Percentiles rank a stretch among this genome's conserved stretches.
Evolutionary conservation across 2,797 vertebrate species (phyloP).

Genomic region (Molossus alvarezi): DNA sequence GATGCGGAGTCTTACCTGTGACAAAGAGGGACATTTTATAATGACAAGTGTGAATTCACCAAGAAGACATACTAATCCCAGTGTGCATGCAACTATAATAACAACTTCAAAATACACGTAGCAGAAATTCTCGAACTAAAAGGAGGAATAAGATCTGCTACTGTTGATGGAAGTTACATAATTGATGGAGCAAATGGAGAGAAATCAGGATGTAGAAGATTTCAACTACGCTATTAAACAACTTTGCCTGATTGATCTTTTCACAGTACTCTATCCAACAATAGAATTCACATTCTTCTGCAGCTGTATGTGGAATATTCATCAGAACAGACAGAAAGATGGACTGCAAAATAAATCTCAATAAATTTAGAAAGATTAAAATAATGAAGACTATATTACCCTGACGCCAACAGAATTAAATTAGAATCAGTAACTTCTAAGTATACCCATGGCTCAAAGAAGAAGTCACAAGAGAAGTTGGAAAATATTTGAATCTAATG

Average conservation of each 20-base stretch:
- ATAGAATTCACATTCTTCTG: background rate
- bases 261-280: background rate
- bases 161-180: background rate
- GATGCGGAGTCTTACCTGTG: background rate
- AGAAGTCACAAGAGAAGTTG: slow-evolving; percentile 48
- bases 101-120: background rate
- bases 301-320: background rate
- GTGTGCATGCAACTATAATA: background rate
- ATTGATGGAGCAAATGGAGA: background rate
- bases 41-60: background rate
- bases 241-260: background rate
- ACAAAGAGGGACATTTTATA: background rate
- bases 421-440: slow-evolving; percentile 33
- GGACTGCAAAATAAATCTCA: background rate
- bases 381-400: background rate
- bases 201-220: background rate
- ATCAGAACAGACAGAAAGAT: slow-evolving; percentile 25
- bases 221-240: background rate
- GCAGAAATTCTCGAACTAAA: background rate
- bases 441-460: slow-evolving; percentile 34
- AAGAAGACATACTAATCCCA: background rate
- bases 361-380: background rate
- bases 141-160: background rate
- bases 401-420: slow-evolving; percentile 7
- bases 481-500: slow-evolving; percentile 52